phyloP scores from a whole-genome alignment of 2,113 vertebrate species.

The Catharus fuscescens region DNA sequence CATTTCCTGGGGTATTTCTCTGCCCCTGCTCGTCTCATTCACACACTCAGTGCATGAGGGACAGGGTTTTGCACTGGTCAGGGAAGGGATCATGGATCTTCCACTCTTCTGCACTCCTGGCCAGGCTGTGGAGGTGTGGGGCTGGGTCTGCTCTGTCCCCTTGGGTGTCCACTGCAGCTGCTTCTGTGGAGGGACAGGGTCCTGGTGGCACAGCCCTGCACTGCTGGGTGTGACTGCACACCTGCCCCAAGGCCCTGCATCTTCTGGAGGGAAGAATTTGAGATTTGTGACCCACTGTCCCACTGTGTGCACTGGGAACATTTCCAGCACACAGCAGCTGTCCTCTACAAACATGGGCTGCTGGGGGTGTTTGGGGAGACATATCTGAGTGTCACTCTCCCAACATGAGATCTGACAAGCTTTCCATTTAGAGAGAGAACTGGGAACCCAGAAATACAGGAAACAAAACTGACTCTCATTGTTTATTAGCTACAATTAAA shows the following conservation, averaged over 20 bases:
- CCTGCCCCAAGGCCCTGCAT: not conserved
- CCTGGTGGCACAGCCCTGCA: not conserved
- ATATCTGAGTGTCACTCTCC: too few relatives aligned
- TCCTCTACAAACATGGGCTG: not conserved
- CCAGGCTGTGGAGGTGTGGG: not conserved
- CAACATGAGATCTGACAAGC: not conserved
- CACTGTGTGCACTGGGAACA: accelerated
- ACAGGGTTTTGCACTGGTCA: not conserved
- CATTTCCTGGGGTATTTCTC: not conserved
- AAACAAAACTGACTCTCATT: not conserved
- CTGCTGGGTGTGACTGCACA: not conserved
- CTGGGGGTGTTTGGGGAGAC: too few relatives aligned
- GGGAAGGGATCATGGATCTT: not conserved
- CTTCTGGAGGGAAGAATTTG: not conserved
- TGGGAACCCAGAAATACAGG: not conserved
- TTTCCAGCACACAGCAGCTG: not conserved
- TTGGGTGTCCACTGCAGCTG: accelerated
- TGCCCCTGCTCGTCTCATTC: not conserved
- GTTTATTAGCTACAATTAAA: not conserved
- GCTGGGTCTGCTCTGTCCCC: not conserved
- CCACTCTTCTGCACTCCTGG: not conserved
- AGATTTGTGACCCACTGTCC: not conserved
- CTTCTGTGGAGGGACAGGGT: not conserved
- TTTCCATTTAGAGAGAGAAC: not conserved
- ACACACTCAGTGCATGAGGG: not conserved